Evolutionary conservation across 2,113 vertebrate genomes (phyloP).

Genomic region (Percina caprodes): DNA sequence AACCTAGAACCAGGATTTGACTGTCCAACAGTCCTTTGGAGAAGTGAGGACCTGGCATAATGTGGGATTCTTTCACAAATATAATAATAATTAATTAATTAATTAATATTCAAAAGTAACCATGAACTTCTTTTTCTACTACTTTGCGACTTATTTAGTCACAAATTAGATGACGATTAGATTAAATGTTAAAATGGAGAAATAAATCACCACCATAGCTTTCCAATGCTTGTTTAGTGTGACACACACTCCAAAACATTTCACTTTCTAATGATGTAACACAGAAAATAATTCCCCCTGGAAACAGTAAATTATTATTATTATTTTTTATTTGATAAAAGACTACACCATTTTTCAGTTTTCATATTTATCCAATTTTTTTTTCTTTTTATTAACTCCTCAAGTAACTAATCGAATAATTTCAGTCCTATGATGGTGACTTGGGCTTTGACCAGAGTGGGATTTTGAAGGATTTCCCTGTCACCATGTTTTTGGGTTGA

Average conservation of each 20-base stretch:
- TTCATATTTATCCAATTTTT: not conserved
- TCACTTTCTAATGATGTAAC: not conserved
- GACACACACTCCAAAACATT: not conserved
- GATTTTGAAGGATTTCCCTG: not conserved
- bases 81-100: no score
- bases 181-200: not conserved
- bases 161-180: no score
- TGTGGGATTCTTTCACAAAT: not conserved
- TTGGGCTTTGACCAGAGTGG: not conserved
- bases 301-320: no score
- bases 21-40: not conserved
- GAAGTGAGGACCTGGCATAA: not conserved
- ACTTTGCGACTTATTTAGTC: not conserved
- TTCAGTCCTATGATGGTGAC: not conserved
- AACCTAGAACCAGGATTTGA: not conserved
- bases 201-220: no score
- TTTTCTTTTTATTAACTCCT: not conserved
- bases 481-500: not conserved
- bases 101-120: not conserved
- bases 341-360: not conserved
- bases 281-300: not conserved
- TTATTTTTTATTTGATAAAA: not conserved
- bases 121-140: not conserved
- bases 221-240: not conserved
- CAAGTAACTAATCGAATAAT: not conserved